phyloP scores from a whole-genome alignment of 2,113 vertebrate genomes.

The Rhabdornis inornatus region DNA sequence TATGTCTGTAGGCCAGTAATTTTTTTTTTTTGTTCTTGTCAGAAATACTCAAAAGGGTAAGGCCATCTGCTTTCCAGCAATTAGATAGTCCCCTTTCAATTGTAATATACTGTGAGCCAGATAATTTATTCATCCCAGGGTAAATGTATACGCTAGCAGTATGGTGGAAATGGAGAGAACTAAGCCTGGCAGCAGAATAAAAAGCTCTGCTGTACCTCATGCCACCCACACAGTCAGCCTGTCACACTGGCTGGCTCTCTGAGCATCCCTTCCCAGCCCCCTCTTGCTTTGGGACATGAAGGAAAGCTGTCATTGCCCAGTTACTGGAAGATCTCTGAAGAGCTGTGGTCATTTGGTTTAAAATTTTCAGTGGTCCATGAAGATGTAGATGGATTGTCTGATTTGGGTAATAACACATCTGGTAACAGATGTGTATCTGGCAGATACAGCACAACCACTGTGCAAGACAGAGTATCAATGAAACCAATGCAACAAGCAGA shows the following conservation, averaged over 20 bases:
- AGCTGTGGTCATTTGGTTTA: not conserved
- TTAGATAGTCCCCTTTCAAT: slow-evolving; percentile 53
- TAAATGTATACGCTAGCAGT: not conserved
- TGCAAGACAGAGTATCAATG: not conserved
- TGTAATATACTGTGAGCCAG: slow-evolving; percentile 23
- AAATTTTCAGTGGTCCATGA: not conserved
- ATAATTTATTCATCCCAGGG: slow-evolving; percentile 60
- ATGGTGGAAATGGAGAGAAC: not conserved
- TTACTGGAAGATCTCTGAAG: not conserved
- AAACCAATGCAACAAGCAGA: not conserved
- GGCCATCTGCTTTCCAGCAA: slow-evolving; percentile 60
- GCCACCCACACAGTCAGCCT: not conserved
- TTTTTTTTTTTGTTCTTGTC: slow-evolving; percentile 35
- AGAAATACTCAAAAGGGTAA: slow-evolving; percentile 48
- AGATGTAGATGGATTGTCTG: not conserved
- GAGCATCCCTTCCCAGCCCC: accelerated
- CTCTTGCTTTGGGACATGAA: not conserved
- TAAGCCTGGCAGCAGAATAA: slow-evolving; percentile 33
- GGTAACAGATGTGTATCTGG: not conserved
- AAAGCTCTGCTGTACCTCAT: not conserved
- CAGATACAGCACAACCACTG: accelerated
- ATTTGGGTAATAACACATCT: not conserved
- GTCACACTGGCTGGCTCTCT: not conserved
- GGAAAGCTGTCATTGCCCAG: not conserved
- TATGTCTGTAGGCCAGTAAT: slow-evolving; percentile 23